Evolutionary conservation across 2,797 vertebrate genomes (phyloP).

Genomic region (Furcifer pardalis): DNA sequence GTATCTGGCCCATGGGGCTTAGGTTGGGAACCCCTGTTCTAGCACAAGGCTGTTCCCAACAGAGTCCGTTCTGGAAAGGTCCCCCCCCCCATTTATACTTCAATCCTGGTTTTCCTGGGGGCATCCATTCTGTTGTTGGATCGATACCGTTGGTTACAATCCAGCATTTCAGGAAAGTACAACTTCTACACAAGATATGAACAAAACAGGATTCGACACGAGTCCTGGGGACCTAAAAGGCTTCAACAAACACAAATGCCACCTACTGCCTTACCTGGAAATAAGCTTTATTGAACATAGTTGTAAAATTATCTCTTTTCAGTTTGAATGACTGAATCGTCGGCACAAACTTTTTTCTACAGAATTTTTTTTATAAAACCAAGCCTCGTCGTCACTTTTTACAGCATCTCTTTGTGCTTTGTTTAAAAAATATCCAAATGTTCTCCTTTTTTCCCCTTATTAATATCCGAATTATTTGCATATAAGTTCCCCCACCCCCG

Average conservation of each 20-base stretch:
- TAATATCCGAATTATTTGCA: slow-evolving; percentile 90
- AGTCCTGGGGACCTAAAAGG: not conserved
- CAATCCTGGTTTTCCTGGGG: too few relatives aligned
- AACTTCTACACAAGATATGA: too few relatives aligned
- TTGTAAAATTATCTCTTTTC: slow-evolving; percentile 82
- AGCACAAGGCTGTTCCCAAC: too few relatives aligned
- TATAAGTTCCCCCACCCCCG: slow-evolving; percentile 86
- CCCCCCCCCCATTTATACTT: too few relatives aligned
- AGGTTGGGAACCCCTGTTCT: too few relatives aligned
- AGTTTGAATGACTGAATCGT: slow-evolving; percentile 82
- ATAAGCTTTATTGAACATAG: slow-evolving; percentile 87
- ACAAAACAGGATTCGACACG: too few relatives aligned
- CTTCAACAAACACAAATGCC: slow-evolving; percentile 76
- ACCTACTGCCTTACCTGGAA: slow-evolving; percentile 83
- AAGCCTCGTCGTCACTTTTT: slow-evolving; percentile 78
- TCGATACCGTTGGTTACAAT: not conserved
- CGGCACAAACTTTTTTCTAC: slow-evolving; percentile 82
- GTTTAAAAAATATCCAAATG: slow-evolving; percentile 76
- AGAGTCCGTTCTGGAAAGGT: too few relatives aligned
- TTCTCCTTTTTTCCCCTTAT: slow-evolving; percentile 63
- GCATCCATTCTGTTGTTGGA: not conserved
- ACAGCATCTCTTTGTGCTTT: slow-evolving; percentile 86
- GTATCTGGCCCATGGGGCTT: too few relatives aligned
- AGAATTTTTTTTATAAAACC: slow-evolving; percentile 68
- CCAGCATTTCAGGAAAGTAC: not conserved